Percentiles rank a stretch among this genome's conserved stretches.
phyloP scores from a whole-genome alignment of 2,113 vertebrate species.

The Protobothrops mucrosquamatus region DNA sequence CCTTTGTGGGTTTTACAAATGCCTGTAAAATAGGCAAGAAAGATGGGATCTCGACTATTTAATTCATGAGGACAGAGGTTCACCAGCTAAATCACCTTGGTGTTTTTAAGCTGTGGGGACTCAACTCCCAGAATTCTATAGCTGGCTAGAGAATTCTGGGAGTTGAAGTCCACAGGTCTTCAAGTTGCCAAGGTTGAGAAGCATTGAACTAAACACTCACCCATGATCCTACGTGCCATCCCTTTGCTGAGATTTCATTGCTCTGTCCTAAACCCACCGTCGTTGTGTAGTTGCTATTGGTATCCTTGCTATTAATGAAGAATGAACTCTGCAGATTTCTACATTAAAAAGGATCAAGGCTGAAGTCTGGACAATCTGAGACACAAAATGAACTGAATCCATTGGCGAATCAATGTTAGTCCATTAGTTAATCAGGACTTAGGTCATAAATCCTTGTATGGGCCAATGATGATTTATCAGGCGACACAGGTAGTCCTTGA shows the following conservation, averaged over 20 bases:
- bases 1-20: not conserved
- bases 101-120: not conserved
- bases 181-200: not conserved
- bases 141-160: not conserved
- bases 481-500: not conserved
- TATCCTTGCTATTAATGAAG: not conserved
- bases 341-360: not conserved
- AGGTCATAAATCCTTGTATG: not conserved
- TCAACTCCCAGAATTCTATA: not conserved
- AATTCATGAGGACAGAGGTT: not conserved
- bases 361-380: not conserved
- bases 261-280: constrained; percentile 52
- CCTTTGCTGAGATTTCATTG: constrained; percentile 40
- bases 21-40: not conserved
- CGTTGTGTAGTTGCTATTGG: not conserved
- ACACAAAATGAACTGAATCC: not conserved
- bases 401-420: not conserved
- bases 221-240: not conserved
- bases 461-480: not conserved
- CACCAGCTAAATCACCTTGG: not conserved
- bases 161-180: not conserved
- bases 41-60: not conserved
- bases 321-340: not conserved
- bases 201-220: not conserved
- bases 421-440: not conserved